Base-by-base conservation (phyloP, 2,797 vertebrate genomes). In the Acomys russatus region DNA sequence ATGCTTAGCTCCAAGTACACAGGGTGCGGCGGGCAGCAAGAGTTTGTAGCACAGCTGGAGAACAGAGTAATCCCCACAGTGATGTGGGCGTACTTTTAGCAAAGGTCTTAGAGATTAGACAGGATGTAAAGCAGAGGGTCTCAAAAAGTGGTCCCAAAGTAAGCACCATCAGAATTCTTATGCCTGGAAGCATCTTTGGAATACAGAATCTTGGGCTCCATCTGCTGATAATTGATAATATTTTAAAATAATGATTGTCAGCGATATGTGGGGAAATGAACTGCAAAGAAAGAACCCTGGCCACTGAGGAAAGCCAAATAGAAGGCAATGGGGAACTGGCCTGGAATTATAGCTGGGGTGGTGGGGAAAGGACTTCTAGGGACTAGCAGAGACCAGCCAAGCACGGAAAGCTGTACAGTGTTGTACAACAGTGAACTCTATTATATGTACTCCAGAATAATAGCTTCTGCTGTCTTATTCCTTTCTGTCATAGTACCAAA, bases 401-500 rank as follows among this genome's bases (percentile, higher is more conserved):
- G 79, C 15, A 77, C 10, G 0, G 61, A 18, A 28, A 70, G 77
- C 83, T 97, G 35, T 95, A 87, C 83, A 38, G 51, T 66, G 89
- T 66, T 93, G 79, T 0, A 51, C 78, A 38, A 0, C 78, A 3
- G 20, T n/a, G 33, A 0, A 9, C 33, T 38, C 30, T 80, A 0
- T 49, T 91, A 54, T n/a, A 73, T 30, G 10, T 33, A n/a, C 28
- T 78, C n/a, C 61, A 23, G 6, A 88, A 4, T 92, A 70, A 85
- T 35, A 84, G 73, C 51, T 96, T 94, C 97, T 77, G 23, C 71
- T 59, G n/a, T 51, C 12, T 96, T 49, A 91, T 96, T 91, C 23
- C 9, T 30, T 95, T n/a, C 51, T 92, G 3, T 76, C 8, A 3
- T 54, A 99, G 99, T 99, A 99, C 97, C 99, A 99, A 95, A 99